Evolutionary conservation across 2,888 invertebrate genomes (phyloP).

Genomic region (Plutella xylostella): DNA sequence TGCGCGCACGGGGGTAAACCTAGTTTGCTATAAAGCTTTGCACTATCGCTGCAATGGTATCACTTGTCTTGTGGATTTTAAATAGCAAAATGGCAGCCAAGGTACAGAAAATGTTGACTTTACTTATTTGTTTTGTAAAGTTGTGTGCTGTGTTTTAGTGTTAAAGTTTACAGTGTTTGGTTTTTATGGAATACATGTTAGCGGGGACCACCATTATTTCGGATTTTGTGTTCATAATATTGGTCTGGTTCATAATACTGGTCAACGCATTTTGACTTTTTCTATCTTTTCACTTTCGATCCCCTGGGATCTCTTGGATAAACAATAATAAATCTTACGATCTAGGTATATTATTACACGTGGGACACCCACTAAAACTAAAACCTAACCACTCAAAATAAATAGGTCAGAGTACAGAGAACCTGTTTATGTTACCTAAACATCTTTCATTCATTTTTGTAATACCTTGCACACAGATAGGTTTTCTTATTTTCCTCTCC

Average conservation of each 20-base stretch:
- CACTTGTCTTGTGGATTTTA: slow-evolving; percentile 55
- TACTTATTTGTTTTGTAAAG: not conserved
- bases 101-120: slow-evolving; percentile 32
- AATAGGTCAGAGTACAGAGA: too few species aligned
- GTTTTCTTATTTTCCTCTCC: not conserved
- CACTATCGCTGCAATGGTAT: slow-evolving; percentile 40
- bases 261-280: not conserved
- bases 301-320: not conserved
- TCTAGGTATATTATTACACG: too few species aligned
- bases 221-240: not conserved
- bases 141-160: not conserved
- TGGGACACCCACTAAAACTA: too few species aligned
- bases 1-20: slow-evolving; percentile 39
- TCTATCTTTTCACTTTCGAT: not conserved
- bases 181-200: not conserved
- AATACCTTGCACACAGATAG: not conserved
- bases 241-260: not conserved
- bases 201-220: not conserved
- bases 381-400: too few species aligned
- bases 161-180: not conserved
- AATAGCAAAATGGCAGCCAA: slow-evolving; percentile 63
- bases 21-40: slow-evolving; percentile 51
- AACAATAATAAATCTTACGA: not conserved
- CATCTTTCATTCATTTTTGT: not conserved
- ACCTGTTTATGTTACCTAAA: not conserved